Evolutionary conservation across 2,888 invertebrate genomes (phyloP), one percentile per base, ranked within the genome.

Genomic region (Troides oblongomaculatus): DNA sequence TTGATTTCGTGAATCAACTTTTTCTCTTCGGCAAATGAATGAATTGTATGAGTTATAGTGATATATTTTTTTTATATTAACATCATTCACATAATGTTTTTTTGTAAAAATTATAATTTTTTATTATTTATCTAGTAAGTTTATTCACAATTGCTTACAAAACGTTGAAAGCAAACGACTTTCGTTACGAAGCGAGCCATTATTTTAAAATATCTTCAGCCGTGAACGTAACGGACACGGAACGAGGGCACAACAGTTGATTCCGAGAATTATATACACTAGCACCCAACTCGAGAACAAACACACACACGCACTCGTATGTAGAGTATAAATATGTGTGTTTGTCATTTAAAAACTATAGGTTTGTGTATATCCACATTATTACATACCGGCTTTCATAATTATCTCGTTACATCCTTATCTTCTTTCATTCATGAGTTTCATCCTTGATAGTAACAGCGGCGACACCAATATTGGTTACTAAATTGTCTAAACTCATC

Each of bases 221-320:
- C 46, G 46, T 18, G 39, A 46, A 58, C 46, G 62, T 57, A 46
- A 53, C 46, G 57, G 18, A 57, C 53, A 57, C 50, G 39, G 53
- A 66, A 66, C 36, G 65, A 58, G 66, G 62, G 21, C 66, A 25
- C 57, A 36, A 59, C 66, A 39, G 58, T 62, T 46, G 64, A 50
- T 70, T 70, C 62, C 50, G 39, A 70, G 69, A 66, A 66, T 58
- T 59, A 50, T 65, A 62, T 14, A 46, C 46, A 46, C 58, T 65
- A 62, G 58, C 62, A 62, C 6, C 25, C 56, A 61, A 12, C 46
- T 64, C 61, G 57, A 8, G 60, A 56, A 59, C 59, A 61, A 46
- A 60, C 50, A 18, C 36, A 30, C 21, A 61, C 39, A 39, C 21
- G 12, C 10, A 21, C 21, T n/a, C 18, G 8, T 62, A 18, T 43